Base-by-base conservation (phyloP, 2,113 vertebrate genomes). In the Cervus canadensis region DNA sequence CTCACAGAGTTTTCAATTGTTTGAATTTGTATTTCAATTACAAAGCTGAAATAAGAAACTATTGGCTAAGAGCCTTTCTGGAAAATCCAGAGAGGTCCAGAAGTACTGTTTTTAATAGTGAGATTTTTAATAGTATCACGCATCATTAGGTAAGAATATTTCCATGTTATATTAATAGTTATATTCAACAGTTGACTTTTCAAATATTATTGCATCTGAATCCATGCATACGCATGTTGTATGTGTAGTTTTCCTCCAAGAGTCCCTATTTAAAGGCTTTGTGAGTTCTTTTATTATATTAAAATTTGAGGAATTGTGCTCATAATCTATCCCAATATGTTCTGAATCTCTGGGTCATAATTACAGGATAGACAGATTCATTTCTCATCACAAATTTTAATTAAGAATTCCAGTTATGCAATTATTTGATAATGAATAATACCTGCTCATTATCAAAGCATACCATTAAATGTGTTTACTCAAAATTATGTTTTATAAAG, bases 341-440 rank as follows among this genome's bases (percentile, higher is more conserved):
- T 97, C 86, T 97, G 83, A 94, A 92, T 96, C 97, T 96, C 95
- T 97, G 79, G 91, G 95, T 94, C 60, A 95, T 97, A 98, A 98
- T 97, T 97, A 95, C 74, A 97, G 91, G 97, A 95, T 95, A 96
- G 97, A 85, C 79, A 94, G 94, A 97, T 95, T 95, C 95, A 97
- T 97, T 98, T 97, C 89, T 98, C 95, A 94, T 87, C 93, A 97
- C 92, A 94, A 95, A 94, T 95, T 98, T 98, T 98, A 98, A 98
- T 98, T 97, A 97, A 97, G 96, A 96, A 97, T 97, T 97, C 96
- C 40, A 97, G 95, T 98, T 97, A 97, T 78, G 76, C 12, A 87
- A 95, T 97, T 97, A 98, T 93, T 98, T 97, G 95, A 86, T 96
- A 97, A 98, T 98, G 62, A 98, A 81, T 97, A 98, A 97, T 97